Base-by-base conservation (phyloP, 2,888 invertebrate species). In the Agrenia bidenticulata region DNA sequence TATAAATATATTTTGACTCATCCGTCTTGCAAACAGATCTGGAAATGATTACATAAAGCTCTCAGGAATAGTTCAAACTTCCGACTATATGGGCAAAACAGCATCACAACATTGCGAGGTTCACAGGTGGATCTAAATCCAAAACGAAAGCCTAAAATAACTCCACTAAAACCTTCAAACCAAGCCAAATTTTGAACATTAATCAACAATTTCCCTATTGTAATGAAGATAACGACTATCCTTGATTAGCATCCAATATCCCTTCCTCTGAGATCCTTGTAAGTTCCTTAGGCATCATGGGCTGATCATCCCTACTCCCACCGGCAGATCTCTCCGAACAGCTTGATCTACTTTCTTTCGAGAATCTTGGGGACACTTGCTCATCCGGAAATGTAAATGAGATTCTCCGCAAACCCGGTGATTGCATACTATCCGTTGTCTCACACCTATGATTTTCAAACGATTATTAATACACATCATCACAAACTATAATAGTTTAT, bases 261-360 rank as follows among this genome's bases (percentile, higher is more conserved):
- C 89, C 90, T 78, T 90, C 90, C 80, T 91, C 90, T 57, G 89
- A 89, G 78, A 90, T 90, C 80, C 90, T 90, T 15, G 90, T 90
- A 70, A 91, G 83, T 80, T 90, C 90, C 0, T 71, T 71, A 27
- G 64, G 61, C 45, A 45, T 42, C 51, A 51, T 51, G 19, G 51
- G 51, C n/a, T 58, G 58, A 45, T 58, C 58, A 45, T 58, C 58
- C n/a, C 42, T 39, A 45, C 49, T 58, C 5, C 23, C 49, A 24
- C 17, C 19, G 21, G 24, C 51, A 23, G 58, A 58, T 17, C 58
- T 24, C 2, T 26, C 49, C 13, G 58, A 58, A 11, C 41, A 42
- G 27, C 26, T 58, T 17, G 58, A 58, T 5, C 65, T 55, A 4
- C 59, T 50, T 19, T 65, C 65, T 49, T 65, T 65, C 2, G 65